Conservation (phyloP, 2,888 invertebrate species). For the Chrysomela aeneicollis region DNA sequence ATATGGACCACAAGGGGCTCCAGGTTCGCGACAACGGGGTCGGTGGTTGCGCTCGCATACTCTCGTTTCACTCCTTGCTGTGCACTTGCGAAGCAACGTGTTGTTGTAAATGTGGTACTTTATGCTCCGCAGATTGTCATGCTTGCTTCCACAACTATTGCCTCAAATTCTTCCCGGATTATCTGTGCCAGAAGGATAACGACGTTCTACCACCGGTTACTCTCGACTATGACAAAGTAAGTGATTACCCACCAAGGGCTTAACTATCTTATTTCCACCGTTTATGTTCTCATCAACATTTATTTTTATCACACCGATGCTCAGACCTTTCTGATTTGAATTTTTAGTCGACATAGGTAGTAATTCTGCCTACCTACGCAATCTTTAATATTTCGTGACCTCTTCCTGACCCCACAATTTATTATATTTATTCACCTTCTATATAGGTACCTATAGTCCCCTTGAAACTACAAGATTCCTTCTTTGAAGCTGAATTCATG, state of each 20-base stretch:
- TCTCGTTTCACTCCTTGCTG: conserved; percentile 62
- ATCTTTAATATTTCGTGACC: conserved; percentile 8
- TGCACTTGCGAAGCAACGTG: conserved; percentile 63
- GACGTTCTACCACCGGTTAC: conserved; percentile 56
- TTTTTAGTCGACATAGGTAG: too few species aligned
- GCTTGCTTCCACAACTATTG: conserved; percentile 71
- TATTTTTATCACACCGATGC: too few species aligned
- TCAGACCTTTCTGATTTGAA: too few species aligned
- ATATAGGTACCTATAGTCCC: too few species aligned
- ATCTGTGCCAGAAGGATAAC: conserved; percentile 60
- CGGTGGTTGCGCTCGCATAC: conserved; percentile 59
- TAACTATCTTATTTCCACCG: not conserved
- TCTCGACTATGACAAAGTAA: conserved; percentile 62
- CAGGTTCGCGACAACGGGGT: conserved; percentile 37
- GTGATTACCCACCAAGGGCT: conserved; percentile 32
- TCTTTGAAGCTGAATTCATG: too few species aligned
- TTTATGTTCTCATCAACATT: not conserved
- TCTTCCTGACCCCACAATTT: conserved; percentile 19
- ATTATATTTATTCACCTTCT: too few species aligned
- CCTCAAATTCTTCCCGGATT: conserved; percentile 59
- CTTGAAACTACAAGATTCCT: too few species aligned
- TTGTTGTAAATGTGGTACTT: conserved; percentile 70
- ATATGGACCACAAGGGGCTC: conserved; percentile 36
- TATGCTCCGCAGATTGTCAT: conserved; percentile 71
- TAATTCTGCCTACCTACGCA: too few species aligned